Base-by-base conservation (phyloP, 2,797 vertebrate genomes). In the Helostoma temminkii region DNA sequence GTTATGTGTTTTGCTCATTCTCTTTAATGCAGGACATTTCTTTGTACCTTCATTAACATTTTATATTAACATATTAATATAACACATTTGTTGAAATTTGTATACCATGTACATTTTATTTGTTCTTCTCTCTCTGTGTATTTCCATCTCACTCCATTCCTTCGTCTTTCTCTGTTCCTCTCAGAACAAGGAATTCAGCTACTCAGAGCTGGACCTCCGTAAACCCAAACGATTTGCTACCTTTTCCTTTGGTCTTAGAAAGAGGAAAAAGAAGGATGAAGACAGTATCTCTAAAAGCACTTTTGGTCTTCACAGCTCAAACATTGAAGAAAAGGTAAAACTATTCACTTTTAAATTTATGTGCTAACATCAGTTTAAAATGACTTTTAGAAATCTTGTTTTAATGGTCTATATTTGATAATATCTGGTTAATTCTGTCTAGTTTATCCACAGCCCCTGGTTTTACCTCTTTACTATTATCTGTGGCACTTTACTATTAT, bases 201-300 rank as follows among this genome's bases (percentile, higher is more conserved):
- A 65, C 71, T 92, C 91, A 0, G 92, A 93, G 65, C 4, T 56
- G 62, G 91, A 92, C 63, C 88, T 91, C 0, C 72, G 64, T 3
- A 91, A 89, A 42, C 76, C 89, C 15, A 90, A 77, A 50, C 71
- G 32, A 30, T 87, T 91, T 19, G 37, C 78, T 0, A 83, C 83
- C 2, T 87, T 92, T 41, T 81, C 78, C n/a, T 82, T 93, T 9
- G 76, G 77, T 2, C 39, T 90, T 3, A 74, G 11, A 42, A 93
- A 79, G 81, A 88, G 15, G 69, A 92, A 80, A 54, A 89, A 68
- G 78, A 88, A 65, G 28, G 62, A 72, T 16, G 71, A 74, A 0
- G 73, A 56, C 8, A 34, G 30, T 5, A 10, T 90, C 4, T 93
- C 87, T 0, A 83, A 77, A 56, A 93, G 92, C 73, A 26, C 60